These are phyloP conservation scores for Eubasilissa splendida DNA, from an alignment of 2,888 invertebrate genomes.

Conservation along the genomic window DNA sequence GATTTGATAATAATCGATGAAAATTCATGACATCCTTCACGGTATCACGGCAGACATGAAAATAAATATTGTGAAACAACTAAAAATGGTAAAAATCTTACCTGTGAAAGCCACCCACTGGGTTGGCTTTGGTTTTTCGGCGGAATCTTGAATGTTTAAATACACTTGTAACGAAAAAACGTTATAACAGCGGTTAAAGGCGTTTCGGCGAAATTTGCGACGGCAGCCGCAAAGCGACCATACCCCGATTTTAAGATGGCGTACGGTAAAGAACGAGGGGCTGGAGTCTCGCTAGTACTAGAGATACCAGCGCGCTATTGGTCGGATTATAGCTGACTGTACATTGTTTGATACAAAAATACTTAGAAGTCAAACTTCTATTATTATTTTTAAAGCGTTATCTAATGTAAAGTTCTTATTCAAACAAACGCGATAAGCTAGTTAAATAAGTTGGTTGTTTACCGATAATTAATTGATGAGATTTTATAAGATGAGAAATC, in stretches of 20 bases:
- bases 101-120: constrained; percentile 86
- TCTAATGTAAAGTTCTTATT: no score
- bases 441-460: no score
- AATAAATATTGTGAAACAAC: constrained; percentile 35
- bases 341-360: no score
- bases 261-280: constrained; percentile 33
- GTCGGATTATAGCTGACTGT: background rate
- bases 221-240: constrained; percentile 47
- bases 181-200: constrained; percentile 64
- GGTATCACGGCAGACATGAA: constrained; percentile 10
- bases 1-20: constrained; percentile 17
- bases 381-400: no score
- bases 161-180: constrained; percentile 74
- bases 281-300: background rate
- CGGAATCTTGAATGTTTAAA: constrained; percentile 86
- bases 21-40: background rate
- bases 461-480: no score
- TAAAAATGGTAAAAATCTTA: constrained; percentile 63
- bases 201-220: constrained; percentile 42
- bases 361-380: no score
- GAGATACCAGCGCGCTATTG: constrained; percentile 4
- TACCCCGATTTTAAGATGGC: constrained; percentile 51
- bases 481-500: no score
- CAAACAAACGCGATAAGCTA: no score
- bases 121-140: constrained; percentile 84